A percentile compares a stretch with the other conserved stretches of the same genome.
These are phyloP conservation scores for Apis florea DNA, from an alignment of 1,140 invertebrate genomes.

Conservation along the genomic window DNA sequence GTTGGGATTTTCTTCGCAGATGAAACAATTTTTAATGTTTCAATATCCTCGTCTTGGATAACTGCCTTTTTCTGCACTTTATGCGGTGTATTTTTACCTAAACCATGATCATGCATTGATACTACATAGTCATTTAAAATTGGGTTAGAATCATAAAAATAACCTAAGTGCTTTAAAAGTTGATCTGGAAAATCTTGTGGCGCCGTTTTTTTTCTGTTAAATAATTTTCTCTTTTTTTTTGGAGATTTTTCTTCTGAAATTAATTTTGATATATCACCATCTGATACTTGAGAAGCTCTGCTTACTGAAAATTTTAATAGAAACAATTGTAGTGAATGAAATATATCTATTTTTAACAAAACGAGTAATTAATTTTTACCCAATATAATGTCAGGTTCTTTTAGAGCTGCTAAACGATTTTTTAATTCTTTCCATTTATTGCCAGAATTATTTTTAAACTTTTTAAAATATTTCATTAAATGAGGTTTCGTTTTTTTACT, in stretches of 20 bases:
- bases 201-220: background rate
- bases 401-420: background rate
- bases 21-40: conserved; percentile 13
- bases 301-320: conserved; percentile 16
- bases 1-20: background rate
- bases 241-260: background rate
- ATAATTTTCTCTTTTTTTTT: background rate
- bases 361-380: conserved; percentile 5
- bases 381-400: background rate
- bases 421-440: background rate
- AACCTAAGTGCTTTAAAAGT: conserved; percentile 29
- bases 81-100: conserved; percentile 9
- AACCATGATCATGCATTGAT: conserved; percentile 16
- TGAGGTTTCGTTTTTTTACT: background rate
- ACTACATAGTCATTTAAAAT: background rate
- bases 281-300: conserved; percentile 6
- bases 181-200: background rate
- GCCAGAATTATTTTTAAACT: background rate
- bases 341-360: background rate
- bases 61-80: background rate
- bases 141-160: background rate
- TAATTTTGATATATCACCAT: background rate
- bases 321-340: no score
- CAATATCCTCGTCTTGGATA: background rate
- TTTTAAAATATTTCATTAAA: background rate